Evolutionary conservation across 23 tunicate species (phyloP).

Genomic region (Diplosoma virens): DNA sequence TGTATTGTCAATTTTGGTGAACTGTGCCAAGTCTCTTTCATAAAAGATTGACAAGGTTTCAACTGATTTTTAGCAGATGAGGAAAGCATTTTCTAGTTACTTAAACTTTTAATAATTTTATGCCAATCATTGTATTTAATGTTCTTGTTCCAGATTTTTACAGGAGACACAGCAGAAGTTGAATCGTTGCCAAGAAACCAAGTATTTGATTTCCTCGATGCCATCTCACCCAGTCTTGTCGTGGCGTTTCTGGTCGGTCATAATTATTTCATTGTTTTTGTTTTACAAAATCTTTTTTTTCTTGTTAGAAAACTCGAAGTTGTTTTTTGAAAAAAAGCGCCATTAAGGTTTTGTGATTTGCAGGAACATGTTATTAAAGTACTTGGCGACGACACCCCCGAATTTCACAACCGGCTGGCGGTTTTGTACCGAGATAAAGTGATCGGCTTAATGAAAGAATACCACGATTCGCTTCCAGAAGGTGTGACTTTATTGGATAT

Average conservation of each 20-base stretch:
- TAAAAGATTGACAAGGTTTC: too few species aligned
- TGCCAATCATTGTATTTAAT: too few species aligned
- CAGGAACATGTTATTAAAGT: slow-evolving; percentile 69
- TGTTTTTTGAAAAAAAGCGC: too few species aligned
- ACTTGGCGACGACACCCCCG: slow-evolving; percentile 55
- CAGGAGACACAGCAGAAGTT: slow-evolving; percentile 74
- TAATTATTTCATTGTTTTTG: not conserved
- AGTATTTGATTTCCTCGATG: slow-evolving; percentile 60
- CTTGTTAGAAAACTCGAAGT: too few species aligned
- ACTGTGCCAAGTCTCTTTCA: too few species aligned
- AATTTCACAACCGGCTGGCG: slow-evolving; percentile 73
- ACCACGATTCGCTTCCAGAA: slow-evolving; percentile 53
- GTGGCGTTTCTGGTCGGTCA: slow-evolving; percentile 66
- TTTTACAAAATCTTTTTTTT: too few species aligned
- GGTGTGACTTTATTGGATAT: slow-evolving; percentile 24
- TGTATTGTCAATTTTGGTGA: too few species aligned
- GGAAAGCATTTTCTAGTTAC: too few species aligned
- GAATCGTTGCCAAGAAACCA: slow-evolving; percentile 61
- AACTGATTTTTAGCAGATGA: too few species aligned
- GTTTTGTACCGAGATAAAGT: slow-evolving; percentile 48
- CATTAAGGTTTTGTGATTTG: too few species aligned
- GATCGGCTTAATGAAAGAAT: slow-evolving; percentile 24
- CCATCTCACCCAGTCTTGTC: slow-evolving; percentile 37
- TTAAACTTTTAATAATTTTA: too few species aligned
- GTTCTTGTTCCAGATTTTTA: slow-evolving; percentile 62